A percentile compares a stretch with the other conserved stretches of the same genome.
These are phyloP conservation scores for Salvelinus namaycush DNA, from an alignment of 2,113 vertebrate species.

Conservation along the genomic window DNA sequence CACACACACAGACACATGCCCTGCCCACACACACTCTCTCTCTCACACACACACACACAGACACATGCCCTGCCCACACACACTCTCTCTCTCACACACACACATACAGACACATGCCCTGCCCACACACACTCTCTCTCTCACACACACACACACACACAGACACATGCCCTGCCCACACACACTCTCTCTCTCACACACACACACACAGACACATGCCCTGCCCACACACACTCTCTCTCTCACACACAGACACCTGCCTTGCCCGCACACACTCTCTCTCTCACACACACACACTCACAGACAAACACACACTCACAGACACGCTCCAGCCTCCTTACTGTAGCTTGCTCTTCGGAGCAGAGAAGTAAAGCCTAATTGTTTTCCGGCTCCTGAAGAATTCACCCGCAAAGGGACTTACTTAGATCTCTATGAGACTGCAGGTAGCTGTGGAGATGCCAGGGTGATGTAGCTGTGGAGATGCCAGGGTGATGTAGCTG, in stretches of 20 bases:
- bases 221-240: no score
- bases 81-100: no score
- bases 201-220: no score
- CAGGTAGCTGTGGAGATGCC: slow-evolving; percentile 4
- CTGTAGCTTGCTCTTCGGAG: slow-evolving; percentile 30
- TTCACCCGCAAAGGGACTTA: slow-evolving; percentile 47
- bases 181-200: background rate
- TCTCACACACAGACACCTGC: background rate
- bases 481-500: no score
- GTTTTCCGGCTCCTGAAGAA: slow-evolving; percentile 27
- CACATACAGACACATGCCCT: background rate
- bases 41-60: background rate
- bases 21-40: no score
- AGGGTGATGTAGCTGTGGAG: no score
- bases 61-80: slow-evolving; percentile 38
- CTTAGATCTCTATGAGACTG: slow-evolving; percentile 35
- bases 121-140: background rate
- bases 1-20: background rate
- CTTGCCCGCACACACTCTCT: background rate
- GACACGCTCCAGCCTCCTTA: background rate
- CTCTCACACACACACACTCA: background rate
- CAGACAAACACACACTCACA: background rate
- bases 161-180: background rate
- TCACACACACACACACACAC: background rate
- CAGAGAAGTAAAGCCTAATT: slow-evolving; percentile 30